Percentiles rank a stretch among this genome's conserved stretches.
phyloP scores from a whole-genome alignment of 2,888 invertebrate genomes.

The Heliconius cydno region DNA sequence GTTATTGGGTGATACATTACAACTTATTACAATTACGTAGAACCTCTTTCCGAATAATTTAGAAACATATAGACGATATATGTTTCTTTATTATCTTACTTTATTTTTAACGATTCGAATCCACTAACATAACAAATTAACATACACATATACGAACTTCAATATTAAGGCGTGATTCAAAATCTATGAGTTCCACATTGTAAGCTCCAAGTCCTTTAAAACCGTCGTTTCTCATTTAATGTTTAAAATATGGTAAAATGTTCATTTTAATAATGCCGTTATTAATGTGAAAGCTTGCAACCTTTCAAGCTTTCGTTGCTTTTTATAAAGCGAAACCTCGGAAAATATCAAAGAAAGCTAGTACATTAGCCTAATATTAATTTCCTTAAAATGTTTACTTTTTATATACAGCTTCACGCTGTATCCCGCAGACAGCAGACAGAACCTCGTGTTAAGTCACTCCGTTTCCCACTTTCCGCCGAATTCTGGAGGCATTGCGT shows the following conservation, averaged over 20 bases:
- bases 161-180: background rate
- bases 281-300: slow-evolving; percentile 20
- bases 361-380: slow-evolving; percentile 17
- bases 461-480: no score
- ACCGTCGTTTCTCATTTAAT: background rate
- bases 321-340: slow-evolving; percentile 12
- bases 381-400: slow-evolving; percentile 3
- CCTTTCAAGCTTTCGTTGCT: slow-evolving; percentile 1
- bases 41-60: no score
- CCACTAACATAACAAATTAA: background rate
- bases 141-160: background rate
- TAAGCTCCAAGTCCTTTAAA: background rate
- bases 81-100: no score
- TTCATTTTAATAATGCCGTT: slow-evolving; percentile 18
- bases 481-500: no score
- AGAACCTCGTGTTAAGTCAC: no score
- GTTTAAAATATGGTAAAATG: slow-evolving; percentile 4
- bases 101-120: background rate
- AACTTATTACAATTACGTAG: no score
- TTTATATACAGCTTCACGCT: no score
- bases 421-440: no score
- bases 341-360: slow-evolving; percentile 14
- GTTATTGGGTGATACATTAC: no score
- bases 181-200: background rate
- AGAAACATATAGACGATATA: no score